Evolutionary conservation across 2,888 invertebrate genomes (phyloP).

Genomic region (Mactromeris polynyma): DNA sequence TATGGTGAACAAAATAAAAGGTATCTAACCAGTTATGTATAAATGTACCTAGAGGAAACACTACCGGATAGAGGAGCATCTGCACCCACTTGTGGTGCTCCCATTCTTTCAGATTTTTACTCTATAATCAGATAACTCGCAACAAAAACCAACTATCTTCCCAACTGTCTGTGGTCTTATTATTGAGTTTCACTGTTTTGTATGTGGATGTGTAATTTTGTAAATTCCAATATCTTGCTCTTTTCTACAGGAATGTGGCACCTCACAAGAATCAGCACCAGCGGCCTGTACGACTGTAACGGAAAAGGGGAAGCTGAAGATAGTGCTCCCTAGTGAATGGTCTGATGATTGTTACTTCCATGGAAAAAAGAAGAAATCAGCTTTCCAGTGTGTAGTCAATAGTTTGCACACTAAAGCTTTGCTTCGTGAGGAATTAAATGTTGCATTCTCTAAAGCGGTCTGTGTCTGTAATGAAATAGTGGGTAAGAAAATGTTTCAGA

Average conservation of each 20-base stretch:
- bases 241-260: neutral
- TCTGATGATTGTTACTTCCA: constrained; percentile 57
- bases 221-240: neutral
- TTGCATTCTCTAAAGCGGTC: constrained; percentile 48
- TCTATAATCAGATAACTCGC: too few relatives aligned
- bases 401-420: constrained; percentile 32
- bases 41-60: too few relatives aligned
- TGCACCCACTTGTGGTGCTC: too few relatives aligned
- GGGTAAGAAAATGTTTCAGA: constrained; percentile 24
- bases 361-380: constrained; percentile 48
- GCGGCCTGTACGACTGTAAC: neutral
- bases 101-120: too few relatives aligned
- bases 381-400: constrained; percentile 56
- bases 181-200: too few relatives aligned
- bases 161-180: too few relatives aligned
- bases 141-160: too few relatives aligned
- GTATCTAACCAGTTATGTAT: too few relatives aligned
- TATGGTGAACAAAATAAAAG: too few relatives aligned
- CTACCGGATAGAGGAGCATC: too few relatives aligned
- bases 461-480: constrained; percentile 54
- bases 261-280: neutral
- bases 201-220: too few relatives aligned
- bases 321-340: constrained; percentile 34
- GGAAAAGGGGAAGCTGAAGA: constrained; percentile 15
- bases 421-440: constrained; percentile 39